Evolutionary conservation across 2,113 vertebrate genomes (phyloP).

Genomic region (Heptranchias perlo): DNA sequence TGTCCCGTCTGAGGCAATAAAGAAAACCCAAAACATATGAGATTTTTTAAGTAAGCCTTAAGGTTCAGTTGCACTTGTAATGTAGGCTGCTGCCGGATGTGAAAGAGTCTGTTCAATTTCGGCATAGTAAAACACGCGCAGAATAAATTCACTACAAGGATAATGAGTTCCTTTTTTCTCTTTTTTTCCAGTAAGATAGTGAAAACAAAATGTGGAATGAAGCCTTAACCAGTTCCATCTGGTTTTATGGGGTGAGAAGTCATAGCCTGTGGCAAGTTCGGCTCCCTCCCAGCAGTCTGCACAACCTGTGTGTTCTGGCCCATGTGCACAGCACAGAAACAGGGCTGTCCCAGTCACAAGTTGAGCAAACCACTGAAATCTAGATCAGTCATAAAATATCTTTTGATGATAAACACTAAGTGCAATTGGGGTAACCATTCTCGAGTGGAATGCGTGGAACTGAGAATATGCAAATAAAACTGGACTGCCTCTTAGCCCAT

Average conservation of each 20-base stretch:
- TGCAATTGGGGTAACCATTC: constrained; percentile 36
- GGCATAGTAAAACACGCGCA: constrained; percentile 7
- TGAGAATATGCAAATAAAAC: constrained; percentile 34
- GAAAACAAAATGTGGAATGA: constrained; percentile 39
- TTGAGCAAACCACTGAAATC: constrained; percentile 12
- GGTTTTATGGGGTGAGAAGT: constrained; percentile 33
- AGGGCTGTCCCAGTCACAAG: constrained; percentile 34
- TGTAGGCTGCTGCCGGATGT: constrained; percentile 13
- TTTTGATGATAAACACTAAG: constrained; percentile 36
- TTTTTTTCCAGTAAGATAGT: constrained; percentile 33
- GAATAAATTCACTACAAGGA: constrained; percentile 20
- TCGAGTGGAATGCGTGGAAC: constrained; percentile 33
- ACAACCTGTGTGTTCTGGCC: constrained; percentile 36
- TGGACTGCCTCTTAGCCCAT: constrained; percentile 42
- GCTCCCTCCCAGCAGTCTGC: constrained; percentile 34
- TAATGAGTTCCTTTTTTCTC: constrained; percentile 35
- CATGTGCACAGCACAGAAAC: neutral
- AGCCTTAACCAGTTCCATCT: constrained; percentile 38
- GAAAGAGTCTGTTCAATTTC: constrained; percentile 24
- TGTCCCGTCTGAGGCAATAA: neutral
- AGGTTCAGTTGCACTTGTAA: constrained; percentile 30
- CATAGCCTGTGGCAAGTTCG: constrained; percentile 36
- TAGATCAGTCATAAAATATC: constrained; percentile 38
- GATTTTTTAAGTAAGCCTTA: constrained; percentile 9
- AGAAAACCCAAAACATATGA: constrained; percentile 26